These are phyloP conservation scores for Elysia crispata DNA, from an alignment of 2,888 invertebrate species.

Conservation along the genomic window DNA sequence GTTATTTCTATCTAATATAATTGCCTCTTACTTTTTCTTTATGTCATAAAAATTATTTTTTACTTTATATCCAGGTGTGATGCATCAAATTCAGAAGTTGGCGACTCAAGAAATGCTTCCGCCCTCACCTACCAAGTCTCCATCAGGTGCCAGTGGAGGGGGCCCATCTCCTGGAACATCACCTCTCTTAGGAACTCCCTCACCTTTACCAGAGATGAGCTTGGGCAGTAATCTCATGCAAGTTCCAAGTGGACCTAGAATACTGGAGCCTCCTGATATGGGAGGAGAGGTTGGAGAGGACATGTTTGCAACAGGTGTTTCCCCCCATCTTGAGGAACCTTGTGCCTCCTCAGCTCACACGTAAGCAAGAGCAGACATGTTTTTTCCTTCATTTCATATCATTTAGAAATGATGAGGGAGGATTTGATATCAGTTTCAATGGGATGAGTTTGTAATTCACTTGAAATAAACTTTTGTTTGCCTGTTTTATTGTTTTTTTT, in stretches of 20 bases:
- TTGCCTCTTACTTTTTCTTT: too few species aligned
- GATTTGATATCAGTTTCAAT: neutral
- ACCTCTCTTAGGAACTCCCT: slow-evolving; percentile 47
- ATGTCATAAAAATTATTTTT: neutral
- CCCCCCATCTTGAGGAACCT: slow-evolving; percentile 54
- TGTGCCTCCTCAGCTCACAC: slow-evolving; percentile 55
- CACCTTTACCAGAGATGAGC: slow-evolving; percentile 45
- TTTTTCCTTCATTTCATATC: neutral
- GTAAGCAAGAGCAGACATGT: slow-evolving; percentile 40
- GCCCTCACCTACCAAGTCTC: slow-evolving; percentile 54
- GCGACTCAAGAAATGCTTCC: slow-evolving; percentile 82
- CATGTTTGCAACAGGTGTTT: slow-evolving; percentile 47
- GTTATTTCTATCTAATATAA: too few species aligned
- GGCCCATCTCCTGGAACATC: slow-evolving; percentile 54
- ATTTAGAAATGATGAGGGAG: neutral
- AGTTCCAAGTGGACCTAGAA: slow-evolving; percentile 42
- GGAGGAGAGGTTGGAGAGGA: slow-evolving; percentile 42
- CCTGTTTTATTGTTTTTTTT: too few species aligned
- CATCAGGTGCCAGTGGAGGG: slow-evolving; percentile 29
- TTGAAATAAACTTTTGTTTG: neutral
- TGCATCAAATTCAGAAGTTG: slow-evolving; percentile 90
- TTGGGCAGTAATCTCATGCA: slow-evolving; percentile 44
- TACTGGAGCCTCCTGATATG: slow-evolving; percentile 37
- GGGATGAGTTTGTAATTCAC: too few species aligned
- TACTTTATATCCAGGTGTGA: slow-evolving; percentile 81